Evolutionary conservation across 2,797 vertebrate genomes (phyloP), one percentile per base, ranked within the genome.

Genomic region (Falco concolor): DNA sequence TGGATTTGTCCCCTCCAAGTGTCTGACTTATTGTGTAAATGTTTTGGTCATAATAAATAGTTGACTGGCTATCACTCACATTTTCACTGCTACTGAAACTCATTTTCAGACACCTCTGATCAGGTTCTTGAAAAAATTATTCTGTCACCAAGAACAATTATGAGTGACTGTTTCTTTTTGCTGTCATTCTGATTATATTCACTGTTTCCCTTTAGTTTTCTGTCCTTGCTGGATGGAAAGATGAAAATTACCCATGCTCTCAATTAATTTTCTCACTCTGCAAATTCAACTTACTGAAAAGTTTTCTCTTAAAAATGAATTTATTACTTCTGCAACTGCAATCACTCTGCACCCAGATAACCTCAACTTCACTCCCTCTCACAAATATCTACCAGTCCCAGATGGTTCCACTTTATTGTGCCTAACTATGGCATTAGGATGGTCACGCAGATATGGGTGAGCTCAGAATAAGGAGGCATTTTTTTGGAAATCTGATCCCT

Each of bases 271-370:
- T 89, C 84, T 79, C 54, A 70, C 38, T 59, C 70, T 59, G 30
- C n/a, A 93, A 93, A 96, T 94, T 88, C 94, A 95, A 75, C 74
- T 93, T 93, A 80, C 83, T 84, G 63, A 93, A 88, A 87, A 88
- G 64, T 86, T 38, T 84, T 95, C 80, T 44, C 69, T 93, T 81
- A 78, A 81, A 91, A 89, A 82, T 47, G 21, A 69, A 76, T 89
- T 61, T 76, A 84, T 89, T 92, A 45, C n/a, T 80, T 89, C 65
- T 87, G 75, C 64, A 77, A 80, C 56, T 82, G 49, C 77, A 93
- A 83, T 87, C 67, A 54, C 59, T 74, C 83, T 85, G 80, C 5
- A 63, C 52, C 40, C 52, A 74, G 70, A 89, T 59, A 81, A 84
- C 73, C 74, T 95, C 68, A 54, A 40, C 28, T 65, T 89, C 40